Evolutionary conservation across 2,113 vertebrate genomes (phyloP).

Genomic region (Aepyceros melampus): DNA sequence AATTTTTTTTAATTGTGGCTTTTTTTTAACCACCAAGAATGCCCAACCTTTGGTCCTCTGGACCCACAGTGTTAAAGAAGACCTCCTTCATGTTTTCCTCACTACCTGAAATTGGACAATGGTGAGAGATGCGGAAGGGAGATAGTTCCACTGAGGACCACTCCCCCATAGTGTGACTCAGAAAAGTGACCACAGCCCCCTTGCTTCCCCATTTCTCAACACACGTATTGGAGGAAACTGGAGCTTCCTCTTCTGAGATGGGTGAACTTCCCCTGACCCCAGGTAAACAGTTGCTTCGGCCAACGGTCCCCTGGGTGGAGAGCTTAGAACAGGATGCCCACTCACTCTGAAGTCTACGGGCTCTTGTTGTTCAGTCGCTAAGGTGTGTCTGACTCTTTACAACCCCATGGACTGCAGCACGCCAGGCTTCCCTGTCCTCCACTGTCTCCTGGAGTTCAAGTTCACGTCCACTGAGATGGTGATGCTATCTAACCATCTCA

Average conservation of each 20-base stretch:
- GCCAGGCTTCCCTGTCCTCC: background rate
- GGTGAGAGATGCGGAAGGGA: background rate
- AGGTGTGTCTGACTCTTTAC: background rate
- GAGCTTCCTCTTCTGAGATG: constrained; percentile 3
- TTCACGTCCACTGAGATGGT: background rate
- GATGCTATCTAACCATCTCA: background rate
- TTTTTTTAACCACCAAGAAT: background rate
- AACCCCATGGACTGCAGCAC: background rate
- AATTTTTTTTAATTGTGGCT: background rate
- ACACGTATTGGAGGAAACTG: background rate
- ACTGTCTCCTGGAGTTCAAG: background rate
- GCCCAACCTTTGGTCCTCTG: background rate
- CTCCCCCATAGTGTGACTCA: background rate
- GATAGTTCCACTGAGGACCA: accelerated
- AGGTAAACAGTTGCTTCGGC: background rate
- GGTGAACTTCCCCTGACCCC: background rate
- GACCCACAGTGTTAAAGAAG: background rate
- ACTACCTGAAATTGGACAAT: background rate
- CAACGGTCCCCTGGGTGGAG: background rate
- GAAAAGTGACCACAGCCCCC: background rate
- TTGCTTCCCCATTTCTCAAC: constrained; percentile 20
- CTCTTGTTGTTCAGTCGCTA: background rate
- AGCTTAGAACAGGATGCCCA: background rate
- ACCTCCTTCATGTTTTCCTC: background rate
- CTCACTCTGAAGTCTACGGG: background rate